Percentiles rank a stretch among this genome's conserved stretches.
phyloP scores from a whole-genome alignment of 2,888 invertebrate genomes.

The Lasioglossum pauxillum region DNA sequence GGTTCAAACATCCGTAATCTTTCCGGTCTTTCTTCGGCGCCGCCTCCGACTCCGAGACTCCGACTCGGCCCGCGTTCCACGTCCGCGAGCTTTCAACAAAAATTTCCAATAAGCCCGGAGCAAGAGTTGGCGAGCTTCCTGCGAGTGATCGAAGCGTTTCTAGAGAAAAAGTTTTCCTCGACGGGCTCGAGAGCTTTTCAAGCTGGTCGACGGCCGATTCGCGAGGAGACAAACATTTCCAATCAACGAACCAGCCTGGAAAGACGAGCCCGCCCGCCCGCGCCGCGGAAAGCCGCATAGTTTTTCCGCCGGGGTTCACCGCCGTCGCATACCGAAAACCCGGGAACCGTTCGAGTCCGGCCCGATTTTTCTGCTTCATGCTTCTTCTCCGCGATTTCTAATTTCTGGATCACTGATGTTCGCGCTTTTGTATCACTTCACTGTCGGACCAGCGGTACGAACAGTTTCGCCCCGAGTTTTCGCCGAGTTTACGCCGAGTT shows the following conservation, averaged over 20 bases:
- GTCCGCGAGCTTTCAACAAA: slow-evolving; percentile 63
- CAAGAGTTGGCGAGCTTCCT: slow-evolving; percentile 56
- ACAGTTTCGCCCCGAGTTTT: neutral
- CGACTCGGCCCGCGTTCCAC: slow-evolving; percentile 34
- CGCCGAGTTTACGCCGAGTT: neutral
- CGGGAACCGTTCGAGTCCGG: neutral
- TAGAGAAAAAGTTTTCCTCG: slow-evolving; percentile 33
- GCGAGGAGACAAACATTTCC: slow-evolving; percentile 68
- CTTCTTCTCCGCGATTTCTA: neutral
- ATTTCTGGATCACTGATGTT: neutral
- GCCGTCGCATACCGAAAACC: neutral
- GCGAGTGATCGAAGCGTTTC: slow-evolving; percentile 38
- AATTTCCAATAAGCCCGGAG: slow-evolving; percentile 75
- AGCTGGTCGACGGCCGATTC: slow-evolving; percentile 51
- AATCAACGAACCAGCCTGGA: slow-evolving; percentile 48
- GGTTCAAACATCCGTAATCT: slow-evolving; percentile 69
- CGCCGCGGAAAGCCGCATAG: slow-evolving; percentile 21
- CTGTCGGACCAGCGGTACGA: neutral
- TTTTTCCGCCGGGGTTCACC: slow-evolving; percentile 19
- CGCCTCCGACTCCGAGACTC: neutral
- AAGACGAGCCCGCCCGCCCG: neutral
- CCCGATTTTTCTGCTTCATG: neutral
- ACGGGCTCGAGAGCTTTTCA: slow-evolving; percentile 19
- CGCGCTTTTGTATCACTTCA: neutral
- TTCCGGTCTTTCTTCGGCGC: slow-evolving; percentile 31